phyloP scores from a whole-genome alignment of 2,888 invertebrate genomes.

The Plutella xylostella region DNA sequence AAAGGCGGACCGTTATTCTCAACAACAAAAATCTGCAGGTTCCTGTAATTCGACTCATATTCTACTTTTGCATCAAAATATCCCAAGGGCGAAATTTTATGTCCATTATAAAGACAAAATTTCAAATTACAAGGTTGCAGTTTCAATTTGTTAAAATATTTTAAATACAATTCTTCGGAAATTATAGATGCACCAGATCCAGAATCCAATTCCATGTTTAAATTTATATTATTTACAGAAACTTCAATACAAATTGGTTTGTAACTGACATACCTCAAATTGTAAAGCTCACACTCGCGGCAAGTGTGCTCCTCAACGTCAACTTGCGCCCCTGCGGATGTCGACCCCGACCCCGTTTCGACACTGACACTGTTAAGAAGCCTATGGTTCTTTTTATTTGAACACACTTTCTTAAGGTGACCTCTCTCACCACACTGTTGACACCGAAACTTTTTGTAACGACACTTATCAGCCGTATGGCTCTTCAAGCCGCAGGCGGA shows the following conservation, averaged over 20 bases:
- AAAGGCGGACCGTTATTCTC: constrained; percentile 9
- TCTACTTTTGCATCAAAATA: neutral
- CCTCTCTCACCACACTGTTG: constrained; percentile 12
- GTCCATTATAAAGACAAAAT: constrained; percentile 12
- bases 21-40: constrained; percentile 6
- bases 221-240: neutral
- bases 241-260: neutral
- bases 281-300: constrained; percentile 10
- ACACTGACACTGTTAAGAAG: neutral
- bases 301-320: constrained; percentile 19
- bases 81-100: constrained; percentile 11
- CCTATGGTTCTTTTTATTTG: neutral
- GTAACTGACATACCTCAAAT: neutral
- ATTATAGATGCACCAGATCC: constrained; percentile 5
- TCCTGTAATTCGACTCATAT: neutral
- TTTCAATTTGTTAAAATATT: neutral
- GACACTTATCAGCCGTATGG: constrained; percentile 11
- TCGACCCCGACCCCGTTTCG: neutral
- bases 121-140: neutral
- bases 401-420: constrained; percentile 13
- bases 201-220: constrained; percentile 11
- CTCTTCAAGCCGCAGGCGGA: constrained; percentile 12
- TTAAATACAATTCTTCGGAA: neutral
- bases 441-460: constrained; percentile 11
- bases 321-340: neutral